Evolutionary conservation across 2,113 vertebrate genomes (phyloP), one percentile per base, ranked within the genome.

Genomic region (Myiagra hebetior): DNA sequence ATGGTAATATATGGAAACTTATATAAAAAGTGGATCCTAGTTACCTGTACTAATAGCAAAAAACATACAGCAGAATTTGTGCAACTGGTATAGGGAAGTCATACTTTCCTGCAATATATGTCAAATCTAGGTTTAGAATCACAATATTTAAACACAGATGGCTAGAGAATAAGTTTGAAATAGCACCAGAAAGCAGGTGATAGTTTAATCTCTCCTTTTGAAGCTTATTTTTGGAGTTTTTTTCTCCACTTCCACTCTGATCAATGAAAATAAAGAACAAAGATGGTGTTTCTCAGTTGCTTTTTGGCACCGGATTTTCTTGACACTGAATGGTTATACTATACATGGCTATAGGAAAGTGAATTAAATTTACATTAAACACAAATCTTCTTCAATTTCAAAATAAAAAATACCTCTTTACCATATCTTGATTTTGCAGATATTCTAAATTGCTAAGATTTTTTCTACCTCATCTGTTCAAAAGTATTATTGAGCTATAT

Each of bases 1-100:
- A 97, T 96, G 96, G 94, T 97, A 98, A 98, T 97, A 87, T 95
- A 89, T 30, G 88, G 82, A 91, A 97, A 93, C 79, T 78, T 79
- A 63, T 68, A 70, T 83, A 79, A 95, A 91, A 83, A 88, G 64
- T 62, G 30, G 50, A 75, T 92, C 60, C 82, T 89, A 56, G 85
- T 94, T 96, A 89, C 92, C 94, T 86, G 73, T 42, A 70, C 89
- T 67, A 89, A 87, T 83, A 84, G 93, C 80, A 88, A 94, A 95
- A 92, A 88, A 87, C 86, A 82, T 37, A 73, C 41, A 69, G 56
- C 42, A 87, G 85, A 89, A 87, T 88, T 81, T 83, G 86, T 90
- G 95, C 56, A 57, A 68, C 55, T 52, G 33, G 35, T 44, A 55
- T 7, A 63, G 55, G 47, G 69, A 87, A 87, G 21, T 89, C 57